A percentile compares a stretch with the other conserved stretches of the same genome.
These are phyloP conservation scores for Anthopleura sola DNA, from an alignment of 64 coral and sea anemone species.

Conservation along the genomic window DNA sequence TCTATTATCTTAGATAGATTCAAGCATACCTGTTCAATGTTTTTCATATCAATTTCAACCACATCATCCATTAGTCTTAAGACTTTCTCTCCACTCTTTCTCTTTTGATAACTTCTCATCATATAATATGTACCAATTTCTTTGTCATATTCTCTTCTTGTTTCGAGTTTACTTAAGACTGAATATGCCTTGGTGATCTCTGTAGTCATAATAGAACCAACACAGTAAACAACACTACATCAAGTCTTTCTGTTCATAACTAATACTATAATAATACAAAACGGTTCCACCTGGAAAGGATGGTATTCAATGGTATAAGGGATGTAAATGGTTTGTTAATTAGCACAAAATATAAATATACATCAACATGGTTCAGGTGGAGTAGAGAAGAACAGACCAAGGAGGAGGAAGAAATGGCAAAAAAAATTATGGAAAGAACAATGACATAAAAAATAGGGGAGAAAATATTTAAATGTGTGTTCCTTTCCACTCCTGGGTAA, in stretches of 20 bases:
- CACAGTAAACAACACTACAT: not conserved
- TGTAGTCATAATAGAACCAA: conserved; percentile 10
- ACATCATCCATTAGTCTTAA: conserved; percentile 73
- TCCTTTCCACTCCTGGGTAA: too few relatives aligned
- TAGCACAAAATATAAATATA: too few relatives aligned
- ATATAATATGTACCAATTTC: conserved; percentile 84
- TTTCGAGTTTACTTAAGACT: conserved; percentile 57
- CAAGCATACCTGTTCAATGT: conserved; percentile 59
- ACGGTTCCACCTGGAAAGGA: too few relatives aligned
- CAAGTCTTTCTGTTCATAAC: not conserved
- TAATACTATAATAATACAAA: too few relatives aligned
- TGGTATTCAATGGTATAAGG: too few relatives aligned
- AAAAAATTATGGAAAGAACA: too few relatives aligned
- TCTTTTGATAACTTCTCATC: conserved; percentile 70
- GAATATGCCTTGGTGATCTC: conserved; percentile 74
- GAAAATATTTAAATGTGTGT: not conserved
- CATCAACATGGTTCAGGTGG: too few relatives aligned
- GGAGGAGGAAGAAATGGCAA: too few relatives aligned
- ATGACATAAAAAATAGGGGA: too few relatives aligned
- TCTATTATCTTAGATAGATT: not conserved
- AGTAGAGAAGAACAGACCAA: too few relatives aligned
- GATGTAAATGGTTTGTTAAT: too few relatives aligned
- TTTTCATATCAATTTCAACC: conserved; percentile 70
- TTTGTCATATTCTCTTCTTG: conserved; percentile 88
- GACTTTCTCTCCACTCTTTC: conserved; percentile 52